phyloP scores from a whole-genome alignment of 2,888 invertebrate genomes.

The Ormia ochracea region DNA sequence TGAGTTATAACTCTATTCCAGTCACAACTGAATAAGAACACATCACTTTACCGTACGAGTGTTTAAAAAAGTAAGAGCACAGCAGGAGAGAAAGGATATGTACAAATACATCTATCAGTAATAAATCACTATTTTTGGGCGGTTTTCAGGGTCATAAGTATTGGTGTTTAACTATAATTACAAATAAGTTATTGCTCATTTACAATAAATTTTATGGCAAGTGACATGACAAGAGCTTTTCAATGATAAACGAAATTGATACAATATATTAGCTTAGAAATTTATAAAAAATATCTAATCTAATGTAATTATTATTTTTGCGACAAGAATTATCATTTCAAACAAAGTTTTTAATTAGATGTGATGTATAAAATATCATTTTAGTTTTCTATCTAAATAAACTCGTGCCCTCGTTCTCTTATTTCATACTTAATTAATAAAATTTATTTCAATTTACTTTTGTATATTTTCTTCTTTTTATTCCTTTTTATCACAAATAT shows the following conservation, averaged over 20 bases:
- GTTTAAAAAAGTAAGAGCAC: too few relatives aligned
- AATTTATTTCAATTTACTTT: background rate
- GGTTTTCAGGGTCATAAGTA: background rate
- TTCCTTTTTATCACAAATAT: background rate
- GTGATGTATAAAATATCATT: too few relatives aligned
- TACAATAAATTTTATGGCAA: background rate
- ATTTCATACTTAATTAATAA: background rate
- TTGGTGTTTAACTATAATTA: background rate
- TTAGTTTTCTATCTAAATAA: background rate
- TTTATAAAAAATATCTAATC: too few relatives aligned
- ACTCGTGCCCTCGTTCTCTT: background rate
- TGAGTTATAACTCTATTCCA: too few relatives aligned
- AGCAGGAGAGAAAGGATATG: too few relatives aligned
- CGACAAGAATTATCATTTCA: too few relatives aligned
- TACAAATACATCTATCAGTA: background rate
- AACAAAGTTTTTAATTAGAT: too few relatives aligned
- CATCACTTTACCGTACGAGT: too few relatives aligned
- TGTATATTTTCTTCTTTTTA: too few relatives aligned
- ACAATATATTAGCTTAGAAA: too few relatives aligned
- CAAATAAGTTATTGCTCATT: background rate
- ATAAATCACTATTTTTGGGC: background rate
- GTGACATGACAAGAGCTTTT: background rate
- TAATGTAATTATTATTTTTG: too few relatives aligned
- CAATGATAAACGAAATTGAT: background rate
- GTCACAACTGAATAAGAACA: too few relatives aligned